Percentiles rank a stretch among this genome's conserved stretches.
These are phyloP conservation scores for Orchestes rusci DNA, from an alignment of 2,888 invertebrate species.

Conservation along the genomic window DNA sequence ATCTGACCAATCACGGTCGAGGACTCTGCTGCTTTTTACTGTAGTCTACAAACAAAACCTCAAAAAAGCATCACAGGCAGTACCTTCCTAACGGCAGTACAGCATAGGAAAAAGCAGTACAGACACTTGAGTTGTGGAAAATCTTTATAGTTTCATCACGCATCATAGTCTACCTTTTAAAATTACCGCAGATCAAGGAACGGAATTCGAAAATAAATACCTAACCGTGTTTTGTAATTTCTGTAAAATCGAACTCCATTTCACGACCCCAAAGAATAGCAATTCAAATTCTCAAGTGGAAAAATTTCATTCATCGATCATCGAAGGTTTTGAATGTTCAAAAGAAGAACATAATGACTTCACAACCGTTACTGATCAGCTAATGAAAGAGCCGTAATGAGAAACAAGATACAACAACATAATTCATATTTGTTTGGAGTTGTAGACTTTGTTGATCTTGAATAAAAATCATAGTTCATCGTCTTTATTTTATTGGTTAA, in stretches of 20 bases:
- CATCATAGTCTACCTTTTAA: slow-evolving; percentile 15
- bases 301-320: slow-evolving; percentile 24
- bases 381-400: slow-evolving; percentile 3
- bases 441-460: no score
- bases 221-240: slow-evolving; percentile 19
- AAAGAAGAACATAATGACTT: slow-evolving; percentile 8
- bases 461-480: no score
- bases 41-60: no score
- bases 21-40: no score
- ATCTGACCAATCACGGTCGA: no score
- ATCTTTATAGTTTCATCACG: slow-evolving; percentile 11
- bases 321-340: slow-evolving; percentile 16
- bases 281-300: slow-evolving; percentile 25
- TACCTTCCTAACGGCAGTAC: no score
- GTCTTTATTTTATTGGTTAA: no score
- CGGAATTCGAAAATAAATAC: slow-evolving; percentile 22
- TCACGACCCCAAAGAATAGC: slow-evolving; percentile 19
- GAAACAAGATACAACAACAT: no score
- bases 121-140: slow-evolving; percentile 8
- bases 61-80: no score
- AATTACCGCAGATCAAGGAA: slow-evolving; percentile 21
- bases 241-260: slow-evolving; percentile 24
- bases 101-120: no score
- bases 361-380: neutral
- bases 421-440: no score